Evolutionary conservation across 92 coral and sea anemone genomes (phyloP).

Genomic region (Anthopleura xanthogrammica): DNA sequence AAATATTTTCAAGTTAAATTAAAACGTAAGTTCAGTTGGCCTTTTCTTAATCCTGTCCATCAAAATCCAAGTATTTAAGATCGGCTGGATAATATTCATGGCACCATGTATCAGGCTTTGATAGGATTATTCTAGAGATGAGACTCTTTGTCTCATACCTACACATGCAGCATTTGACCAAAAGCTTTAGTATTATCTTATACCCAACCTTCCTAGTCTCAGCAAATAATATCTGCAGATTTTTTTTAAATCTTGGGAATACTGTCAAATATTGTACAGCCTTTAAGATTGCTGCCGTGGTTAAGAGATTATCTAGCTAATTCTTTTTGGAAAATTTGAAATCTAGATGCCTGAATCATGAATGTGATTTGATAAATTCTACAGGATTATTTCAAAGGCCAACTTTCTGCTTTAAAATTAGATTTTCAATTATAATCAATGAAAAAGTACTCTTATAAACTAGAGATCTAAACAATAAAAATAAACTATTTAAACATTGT

Average conservation of each 20-base stretch:
- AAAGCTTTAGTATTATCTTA: too few relatives aligned
- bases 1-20: background rate
- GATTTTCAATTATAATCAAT: background rate
- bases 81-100: background rate
- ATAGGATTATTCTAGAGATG: background rate
- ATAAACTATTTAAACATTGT: conserved; percentile 8
- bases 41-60: conserved; percentile 8
- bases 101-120: background rate
- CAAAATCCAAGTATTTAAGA: conserved; percentile 1
- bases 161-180: too few relatives aligned
- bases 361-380: background rate
- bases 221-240: background rate
- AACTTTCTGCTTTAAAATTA: background rate
- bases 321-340: background rate
- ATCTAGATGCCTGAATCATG: background rate
- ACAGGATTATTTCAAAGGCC: conserved; percentile 2
- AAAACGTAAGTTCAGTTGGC: background rate
- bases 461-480: background rate
- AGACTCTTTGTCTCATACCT: too few relatives aligned
- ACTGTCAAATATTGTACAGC: background rate
- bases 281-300: background rate
- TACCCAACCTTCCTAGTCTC: too few relatives aligned
- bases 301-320: background rate
- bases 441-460: background rate
- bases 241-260: background rate